Conservation (phyloP, 2,888 invertebrate genomes). For the Himalopsyche kuldschensis region DNA sequence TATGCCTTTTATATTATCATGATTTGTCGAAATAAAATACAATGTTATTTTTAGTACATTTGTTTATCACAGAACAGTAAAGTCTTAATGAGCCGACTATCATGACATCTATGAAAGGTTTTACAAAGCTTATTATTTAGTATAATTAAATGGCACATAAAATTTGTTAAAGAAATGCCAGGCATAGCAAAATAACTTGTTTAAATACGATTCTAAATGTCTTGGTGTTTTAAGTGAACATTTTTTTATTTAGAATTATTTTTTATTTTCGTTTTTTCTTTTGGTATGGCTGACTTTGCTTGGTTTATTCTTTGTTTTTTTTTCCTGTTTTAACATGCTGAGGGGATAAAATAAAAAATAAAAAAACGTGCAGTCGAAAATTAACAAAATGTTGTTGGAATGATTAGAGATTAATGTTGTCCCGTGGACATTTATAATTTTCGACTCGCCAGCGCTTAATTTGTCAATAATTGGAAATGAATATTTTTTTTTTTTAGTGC, state of each 20-base stretch:
- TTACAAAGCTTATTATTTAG: too few relatives aligned
- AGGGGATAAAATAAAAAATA: background rate
- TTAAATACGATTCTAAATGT: conserved; percentile 35
- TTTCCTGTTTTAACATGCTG: background rate
- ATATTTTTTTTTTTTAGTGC: background rate
- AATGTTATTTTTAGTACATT: too few relatives aligned
- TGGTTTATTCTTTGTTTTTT: conserved; percentile 16
- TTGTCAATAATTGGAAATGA: background rate
- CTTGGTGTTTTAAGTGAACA: conserved; percentile 35
- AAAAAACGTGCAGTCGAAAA: background rate
- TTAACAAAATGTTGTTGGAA: background rate
- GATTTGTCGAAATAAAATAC: too few relatives aligned
- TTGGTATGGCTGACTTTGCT: conserved; percentile 38
- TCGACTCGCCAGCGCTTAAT: background rate
- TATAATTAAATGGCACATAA: too few relatives aligned
- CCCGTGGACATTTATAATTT: background rate
- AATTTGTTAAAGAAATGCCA: background rate
- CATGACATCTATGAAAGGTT: background rate
- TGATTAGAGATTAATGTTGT: background rate
- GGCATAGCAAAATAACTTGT: conserved; percentile 23
- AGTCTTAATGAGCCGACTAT: background rate
- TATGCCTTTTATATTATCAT: too few relatives aligned
- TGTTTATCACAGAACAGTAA: background rate
- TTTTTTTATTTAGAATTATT: conserved; percentile 27
- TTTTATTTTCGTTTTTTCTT: conserved; percentile 24